phyloP scores from a whole-genome alignment of 2,113 vertebrate genomes.

The Sardina pilchardus region DNA sequence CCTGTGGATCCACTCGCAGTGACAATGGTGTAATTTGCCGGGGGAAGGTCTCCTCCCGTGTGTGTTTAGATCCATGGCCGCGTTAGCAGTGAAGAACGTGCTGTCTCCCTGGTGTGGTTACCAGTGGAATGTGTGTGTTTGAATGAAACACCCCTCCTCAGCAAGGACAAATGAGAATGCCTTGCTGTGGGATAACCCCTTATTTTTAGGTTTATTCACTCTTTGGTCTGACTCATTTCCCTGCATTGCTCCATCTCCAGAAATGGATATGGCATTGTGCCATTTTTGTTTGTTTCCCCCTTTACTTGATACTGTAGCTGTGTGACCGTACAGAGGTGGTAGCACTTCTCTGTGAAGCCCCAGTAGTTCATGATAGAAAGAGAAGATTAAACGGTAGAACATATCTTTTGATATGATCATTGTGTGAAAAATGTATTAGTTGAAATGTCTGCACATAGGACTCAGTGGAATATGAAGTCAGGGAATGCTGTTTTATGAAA shows the following conservation, averaged over 20 bases:
- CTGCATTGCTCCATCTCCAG: background rate
- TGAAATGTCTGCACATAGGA: background rate
- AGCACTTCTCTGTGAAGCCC: background rate
- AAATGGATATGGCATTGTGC: background rate
- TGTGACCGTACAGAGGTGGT: no score
- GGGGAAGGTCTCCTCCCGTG: conserved; percentile 18
- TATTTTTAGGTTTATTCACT: conserved; percentile 14
- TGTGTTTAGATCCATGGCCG: background rate
- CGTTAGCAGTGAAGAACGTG: background rate
- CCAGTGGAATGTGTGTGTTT: background rate
- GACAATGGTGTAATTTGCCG: background rate
- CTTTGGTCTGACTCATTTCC: conserved; percentile 34
- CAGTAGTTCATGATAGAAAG: background rate
- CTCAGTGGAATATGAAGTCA: background rate
- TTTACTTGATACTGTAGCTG: background rate
- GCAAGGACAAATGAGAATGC: background rate
- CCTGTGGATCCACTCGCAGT: no score
- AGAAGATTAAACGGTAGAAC: background rate
- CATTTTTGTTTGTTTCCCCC: background rate
- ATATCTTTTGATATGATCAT: background rate
- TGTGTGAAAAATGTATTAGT: background rate
- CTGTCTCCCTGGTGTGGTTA: background rate
- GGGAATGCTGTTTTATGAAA: background rate
- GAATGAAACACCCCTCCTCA: conserved; percentile 12
- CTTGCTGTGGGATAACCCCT: background rate